phyloP scores from a whole-genome alignment of 2,888 invertebrate genomes.

The Lasioglossum malachurum region DNA sequence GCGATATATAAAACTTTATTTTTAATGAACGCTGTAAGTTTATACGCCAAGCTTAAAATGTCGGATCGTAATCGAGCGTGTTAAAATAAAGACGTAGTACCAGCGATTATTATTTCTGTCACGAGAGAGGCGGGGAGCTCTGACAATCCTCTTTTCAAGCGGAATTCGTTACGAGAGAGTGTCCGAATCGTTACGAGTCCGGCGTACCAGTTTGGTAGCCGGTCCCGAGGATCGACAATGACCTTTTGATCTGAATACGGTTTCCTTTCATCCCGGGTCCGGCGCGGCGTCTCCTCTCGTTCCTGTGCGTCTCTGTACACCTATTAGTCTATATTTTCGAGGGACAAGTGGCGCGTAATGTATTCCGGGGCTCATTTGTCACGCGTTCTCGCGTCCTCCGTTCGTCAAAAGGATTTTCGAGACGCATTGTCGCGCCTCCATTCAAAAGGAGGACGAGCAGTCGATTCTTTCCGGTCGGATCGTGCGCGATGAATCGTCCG shows the following conservation, averaged over 20 bases:
- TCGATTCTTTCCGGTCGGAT: conserved; percentile 15
- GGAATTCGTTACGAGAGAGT: background rate
- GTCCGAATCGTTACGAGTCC: background rate
- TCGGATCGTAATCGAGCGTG: background rate
- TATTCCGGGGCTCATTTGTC: conserved; percentile 71
- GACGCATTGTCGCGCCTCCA: conserved; percentile 52
- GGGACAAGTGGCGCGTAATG: conserved; percentile 68
- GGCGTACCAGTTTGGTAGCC: conserved; percentile 34
- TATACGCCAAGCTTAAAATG: too few species aligned
- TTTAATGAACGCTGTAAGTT: too few species aligned
- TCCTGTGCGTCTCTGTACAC: conserved; percentile 57
- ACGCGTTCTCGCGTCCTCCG: conserved; percentile 31
- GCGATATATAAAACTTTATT: too few species aligned
- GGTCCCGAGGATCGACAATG: conserved; percentile 10
- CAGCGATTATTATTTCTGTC: background rate
- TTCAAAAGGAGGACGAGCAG: conserved; percentile 51
- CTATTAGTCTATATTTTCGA: conserved; percentile 71
- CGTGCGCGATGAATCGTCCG: conserved; percentile 10
- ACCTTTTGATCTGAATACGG: conserved; percentile 61
- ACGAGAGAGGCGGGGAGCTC: background rate
- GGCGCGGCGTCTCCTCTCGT: conserved; percentile 46
- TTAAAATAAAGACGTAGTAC: background rate
- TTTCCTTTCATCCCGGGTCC: conserved; percentile 55
- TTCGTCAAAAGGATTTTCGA: conserved; percentile 59
- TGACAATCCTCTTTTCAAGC: background rate